phyloP scores from a whole-genome alignment of 2,113 vertebrate genomes.

The Otis tarda region DNA sequence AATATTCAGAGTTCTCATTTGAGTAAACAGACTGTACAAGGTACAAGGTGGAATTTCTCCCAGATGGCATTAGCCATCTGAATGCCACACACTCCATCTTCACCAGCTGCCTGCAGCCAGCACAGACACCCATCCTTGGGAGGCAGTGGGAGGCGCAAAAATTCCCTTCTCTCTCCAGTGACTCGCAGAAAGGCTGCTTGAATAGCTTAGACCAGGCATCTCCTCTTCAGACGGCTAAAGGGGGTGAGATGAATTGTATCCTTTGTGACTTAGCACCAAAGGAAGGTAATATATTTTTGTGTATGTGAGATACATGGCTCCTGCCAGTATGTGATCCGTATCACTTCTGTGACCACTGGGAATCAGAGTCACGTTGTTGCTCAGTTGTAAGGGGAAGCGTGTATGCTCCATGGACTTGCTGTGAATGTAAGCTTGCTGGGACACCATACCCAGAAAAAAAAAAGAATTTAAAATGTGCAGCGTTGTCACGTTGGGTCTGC shows the following conservation, averaged over 20 bases:
- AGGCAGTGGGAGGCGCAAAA: background rate
- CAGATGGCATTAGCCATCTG: background rate
- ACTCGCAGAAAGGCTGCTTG: background rate
- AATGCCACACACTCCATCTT: background rate
- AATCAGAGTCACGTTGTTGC: background rate
- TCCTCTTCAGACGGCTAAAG: background rate
- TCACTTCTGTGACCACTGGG: background rate
- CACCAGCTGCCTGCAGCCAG: background rate
- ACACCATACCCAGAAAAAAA: background rate
- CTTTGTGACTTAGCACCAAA: background rate
- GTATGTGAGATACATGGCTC: background rate
- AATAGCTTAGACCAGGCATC: background rate
- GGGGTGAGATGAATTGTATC: fast-evolving
- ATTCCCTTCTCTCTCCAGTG: background rate
- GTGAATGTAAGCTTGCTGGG: background rate
- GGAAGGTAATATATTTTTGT: background rate
- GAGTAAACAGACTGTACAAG: background rate
- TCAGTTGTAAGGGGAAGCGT: background rate
- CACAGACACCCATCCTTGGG: background rate
- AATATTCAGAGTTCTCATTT: background rate
- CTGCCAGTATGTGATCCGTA: background rate
- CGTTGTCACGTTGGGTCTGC: background rate
- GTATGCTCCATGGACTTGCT: background rate
- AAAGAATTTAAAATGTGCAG: background rate
- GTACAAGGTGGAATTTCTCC: background rate